Conservation (phyloP, 2,113 vertebrate genomes). For the Formicarius rufipectus region DNA sequence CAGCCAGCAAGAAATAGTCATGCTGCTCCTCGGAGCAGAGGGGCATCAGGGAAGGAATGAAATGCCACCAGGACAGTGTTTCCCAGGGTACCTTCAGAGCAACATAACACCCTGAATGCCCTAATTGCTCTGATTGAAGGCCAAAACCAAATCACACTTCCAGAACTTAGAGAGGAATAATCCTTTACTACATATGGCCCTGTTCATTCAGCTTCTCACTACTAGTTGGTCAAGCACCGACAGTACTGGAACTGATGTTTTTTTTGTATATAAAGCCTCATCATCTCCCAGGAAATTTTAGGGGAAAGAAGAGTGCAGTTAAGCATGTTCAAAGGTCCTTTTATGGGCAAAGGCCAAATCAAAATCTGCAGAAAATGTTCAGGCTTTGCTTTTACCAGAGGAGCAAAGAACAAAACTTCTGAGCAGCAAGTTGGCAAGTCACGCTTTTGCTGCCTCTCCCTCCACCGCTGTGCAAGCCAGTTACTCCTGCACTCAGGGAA, state of each 20-base stretch:
- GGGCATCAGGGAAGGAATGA: neutral
- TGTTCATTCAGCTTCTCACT: neutral
- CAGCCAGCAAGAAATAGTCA: neutral
- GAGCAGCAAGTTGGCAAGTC: neutral
- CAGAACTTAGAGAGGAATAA: neutral
- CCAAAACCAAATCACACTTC: neutral
- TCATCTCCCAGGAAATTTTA: neutral
- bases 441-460: neutral
- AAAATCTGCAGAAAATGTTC: neutral
- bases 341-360: neutral
- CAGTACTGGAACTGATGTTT: neutral
- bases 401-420: neutral
- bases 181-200: neutral
- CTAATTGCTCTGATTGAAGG: neutral
- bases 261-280: neutral
- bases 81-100: neutral
- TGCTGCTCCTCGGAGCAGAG: neutral
- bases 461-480: neutral
- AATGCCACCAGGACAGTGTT: neutral
- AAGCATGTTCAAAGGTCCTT: neutral
- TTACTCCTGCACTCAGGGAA: neutral
- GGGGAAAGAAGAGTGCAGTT: neutral
- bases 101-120: neutral
- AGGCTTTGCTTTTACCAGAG: neutral
- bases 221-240: accelerated